Evolutionary conservation across 2,797 vertebrate species (phyloP).

Genomic region (Aratinga solstitialis): DNA sequence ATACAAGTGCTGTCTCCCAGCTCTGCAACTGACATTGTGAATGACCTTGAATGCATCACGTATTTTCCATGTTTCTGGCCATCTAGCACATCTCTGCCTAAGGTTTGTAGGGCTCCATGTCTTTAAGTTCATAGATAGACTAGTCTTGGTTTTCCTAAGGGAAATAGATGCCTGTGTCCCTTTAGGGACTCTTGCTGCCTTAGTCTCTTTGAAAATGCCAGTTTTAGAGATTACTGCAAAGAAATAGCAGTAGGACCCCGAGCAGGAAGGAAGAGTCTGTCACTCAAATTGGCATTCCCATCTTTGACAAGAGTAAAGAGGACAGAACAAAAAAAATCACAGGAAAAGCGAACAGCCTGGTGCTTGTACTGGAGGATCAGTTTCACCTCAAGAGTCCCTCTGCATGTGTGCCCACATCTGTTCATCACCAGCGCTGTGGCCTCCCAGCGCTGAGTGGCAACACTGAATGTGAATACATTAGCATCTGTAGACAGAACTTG

Average conservation of each 20-base stretch:
- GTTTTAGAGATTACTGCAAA: background rate
- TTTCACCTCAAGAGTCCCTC: background rate
- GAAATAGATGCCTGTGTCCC: background rate
- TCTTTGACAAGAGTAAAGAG: background rate
- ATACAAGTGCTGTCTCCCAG: background rate
- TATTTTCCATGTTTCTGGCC: background rate
- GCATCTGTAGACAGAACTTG: background rate
- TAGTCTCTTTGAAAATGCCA: constrained; percentile 36
- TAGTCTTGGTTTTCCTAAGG: background rate
- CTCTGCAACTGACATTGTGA: background rate
- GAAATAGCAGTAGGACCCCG: background rate
- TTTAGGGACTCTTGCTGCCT: background rate
- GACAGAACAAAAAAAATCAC: background rate
- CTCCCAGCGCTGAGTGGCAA: accelerated
- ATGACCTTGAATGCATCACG: constrained; percentile 13
- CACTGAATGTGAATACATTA: accelerated
- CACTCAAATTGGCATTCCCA: background rate
- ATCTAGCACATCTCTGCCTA: background rate
- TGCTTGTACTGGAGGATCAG: background rate
- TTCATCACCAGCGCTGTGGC: background rate
- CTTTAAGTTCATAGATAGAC: background rate
- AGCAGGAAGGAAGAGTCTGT: background rate
- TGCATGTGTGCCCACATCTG: background rate
- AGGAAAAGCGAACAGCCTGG: background rate
- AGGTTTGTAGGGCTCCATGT: background rate